A percentile compares a stretch with the other conserved stretches of the same genome.
phyloP scores from a whole-genome alignment of 1,140 invertebrate genomes.

The Bombus polaris region DNA sequence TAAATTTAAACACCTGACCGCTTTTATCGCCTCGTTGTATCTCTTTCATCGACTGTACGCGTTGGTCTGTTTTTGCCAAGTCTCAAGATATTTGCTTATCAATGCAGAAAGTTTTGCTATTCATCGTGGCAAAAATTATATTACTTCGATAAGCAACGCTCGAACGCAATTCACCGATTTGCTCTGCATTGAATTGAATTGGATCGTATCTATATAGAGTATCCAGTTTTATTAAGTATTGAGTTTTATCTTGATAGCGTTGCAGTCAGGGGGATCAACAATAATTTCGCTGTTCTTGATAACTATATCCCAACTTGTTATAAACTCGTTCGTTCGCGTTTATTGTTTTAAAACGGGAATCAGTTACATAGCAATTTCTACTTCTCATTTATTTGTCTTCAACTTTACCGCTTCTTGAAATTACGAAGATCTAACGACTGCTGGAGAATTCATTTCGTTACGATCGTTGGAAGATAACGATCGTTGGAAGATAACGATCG shows the following conservation, averaged over 20 bases:
- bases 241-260: background rate
- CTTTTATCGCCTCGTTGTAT: background rate
- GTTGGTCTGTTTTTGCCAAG: background rate
- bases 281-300: background rate
- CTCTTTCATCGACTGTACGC: background rate
- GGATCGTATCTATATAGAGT: background rate
- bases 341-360: background rate
- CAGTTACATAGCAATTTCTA: background rate
- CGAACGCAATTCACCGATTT: background rate
- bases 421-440: background rate
- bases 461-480: background rate
- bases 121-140: background rate
- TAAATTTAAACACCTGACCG: too few species aligned
- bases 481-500: background rate
- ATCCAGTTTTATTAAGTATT: too few species aligned
- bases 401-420: background rate
- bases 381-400: background rate
- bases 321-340: conserved; percentile 5
- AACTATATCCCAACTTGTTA: background rate
- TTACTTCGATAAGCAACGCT: background rate
- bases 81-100: conserved; percentile 9
- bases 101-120: background rate
- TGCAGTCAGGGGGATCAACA: background rate
- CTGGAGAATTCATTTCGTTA: background rate
- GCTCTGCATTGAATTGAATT: background rate